Evolutionary conservation across 2,113 vertebrate species (phyloP), one percentile per base, ranked within the genome.

Genomic region (Bubo blakistoni): DNA sequence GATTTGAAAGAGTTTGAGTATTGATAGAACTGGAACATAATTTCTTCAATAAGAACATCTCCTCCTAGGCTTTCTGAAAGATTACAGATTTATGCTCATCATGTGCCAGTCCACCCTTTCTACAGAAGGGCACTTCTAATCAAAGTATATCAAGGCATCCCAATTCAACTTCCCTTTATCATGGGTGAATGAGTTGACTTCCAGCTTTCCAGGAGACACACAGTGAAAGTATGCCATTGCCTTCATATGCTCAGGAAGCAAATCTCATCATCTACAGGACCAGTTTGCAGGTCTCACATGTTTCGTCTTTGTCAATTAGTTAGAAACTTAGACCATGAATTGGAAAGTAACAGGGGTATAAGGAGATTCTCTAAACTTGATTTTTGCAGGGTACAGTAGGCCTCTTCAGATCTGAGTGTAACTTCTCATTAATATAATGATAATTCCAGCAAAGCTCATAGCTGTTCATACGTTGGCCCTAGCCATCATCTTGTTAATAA

Each of bases 401-500:
- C 11, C 5, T 54, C 46, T 74, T 27, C 26, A 90, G 7, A 54
- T 5, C 9, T 65, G 55, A 11, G 2, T 80, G n/a, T 19, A 87
- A 15, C 66, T 67, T 88, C 38, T 67, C 10, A 4, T 34, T 32
- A 61, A 44, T 25, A 15, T 18, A 47, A 42, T 26, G 12, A 16
- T 19, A 34, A 69, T 38, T 69, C 81, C 47, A 73, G 34, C 19
- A 70, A 44, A 86, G 30, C 14, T 78, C 9, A 21, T 20, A 67
- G 29, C 10, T 2, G 1, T 59, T 92, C 16, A 10, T 38, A 32
- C 0, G 0, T 25, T 65, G 46, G 36, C 36, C 52, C 36, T 34
- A 38, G 32, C 7, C 29, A 79, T 30, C n/a, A 32, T 69, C 36
- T 17, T 32, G 11, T 25, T 69, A 42, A 30, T 42, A 32, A 10